Conservation (phyloP, 2,113 vertebrate species). For the Ciconia maguari region DNA sequence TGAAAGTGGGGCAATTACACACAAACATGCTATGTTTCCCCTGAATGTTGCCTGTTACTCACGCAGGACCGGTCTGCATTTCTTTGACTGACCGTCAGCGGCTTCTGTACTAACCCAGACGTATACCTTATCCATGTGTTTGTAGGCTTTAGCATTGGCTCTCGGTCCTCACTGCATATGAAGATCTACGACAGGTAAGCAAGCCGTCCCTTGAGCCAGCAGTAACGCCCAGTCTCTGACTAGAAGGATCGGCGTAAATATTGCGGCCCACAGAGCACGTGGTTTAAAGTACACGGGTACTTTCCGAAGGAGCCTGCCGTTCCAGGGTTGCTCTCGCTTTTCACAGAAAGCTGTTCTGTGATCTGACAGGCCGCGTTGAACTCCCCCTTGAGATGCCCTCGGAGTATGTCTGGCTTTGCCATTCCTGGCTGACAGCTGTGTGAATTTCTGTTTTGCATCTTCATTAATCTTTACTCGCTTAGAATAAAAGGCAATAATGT, state of each 20-base stretch:
- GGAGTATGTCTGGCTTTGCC: background rate
- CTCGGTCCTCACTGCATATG: background rate
- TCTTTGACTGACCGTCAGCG: too few species aligned
- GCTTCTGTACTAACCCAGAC: background rate
- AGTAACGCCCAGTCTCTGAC: too few species aligned
- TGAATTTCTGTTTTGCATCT: background rate
- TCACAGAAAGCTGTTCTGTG: background rate
- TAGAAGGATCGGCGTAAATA: too few species aligned
- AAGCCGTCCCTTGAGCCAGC: too few species aligned
- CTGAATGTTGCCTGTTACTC: background rate
- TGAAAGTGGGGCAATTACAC: background rate
- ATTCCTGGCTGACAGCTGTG: background rate
- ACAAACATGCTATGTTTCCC: rapidly evolving
- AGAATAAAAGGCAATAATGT: background rate
- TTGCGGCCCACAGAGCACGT: background rate
- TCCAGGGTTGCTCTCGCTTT: background rate
- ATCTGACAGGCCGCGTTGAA: background rate
- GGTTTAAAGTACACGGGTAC: background rate
- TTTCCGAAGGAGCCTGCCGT: background rate
- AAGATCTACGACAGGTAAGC: background rate
- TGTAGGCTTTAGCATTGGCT: background rate
- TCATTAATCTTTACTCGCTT: background rate
- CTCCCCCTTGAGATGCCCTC: background rate
- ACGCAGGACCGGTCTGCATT: rapidly evolving
- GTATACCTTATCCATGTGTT: rapidly evolving